Percentiles rank a stretch among this genome's conserved stretches.
Conservation (phyloP, 2,113 vertebrate species). For the Miniopterus natalensis region DNA sequence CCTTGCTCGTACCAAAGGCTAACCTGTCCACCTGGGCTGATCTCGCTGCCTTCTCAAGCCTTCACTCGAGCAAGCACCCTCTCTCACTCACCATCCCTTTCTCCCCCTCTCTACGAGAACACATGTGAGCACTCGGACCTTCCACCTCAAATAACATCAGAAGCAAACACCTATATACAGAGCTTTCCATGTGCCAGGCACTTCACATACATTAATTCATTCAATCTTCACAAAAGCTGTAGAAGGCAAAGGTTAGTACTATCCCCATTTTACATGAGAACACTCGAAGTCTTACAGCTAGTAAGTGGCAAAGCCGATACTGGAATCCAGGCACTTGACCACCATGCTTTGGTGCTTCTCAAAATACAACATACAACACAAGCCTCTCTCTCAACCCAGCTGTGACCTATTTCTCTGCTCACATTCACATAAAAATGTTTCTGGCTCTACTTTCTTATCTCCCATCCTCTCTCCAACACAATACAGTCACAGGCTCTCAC, state of each 20-base stretch:
- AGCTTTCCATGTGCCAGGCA: background rate
- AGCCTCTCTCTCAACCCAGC: background rate
- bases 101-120: background rate
- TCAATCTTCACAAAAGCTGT: background rate
- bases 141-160: background rate
- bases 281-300: background rate
- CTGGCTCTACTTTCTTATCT: background rate
- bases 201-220: no score
- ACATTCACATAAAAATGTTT: background rate
- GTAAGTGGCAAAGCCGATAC: background rate
- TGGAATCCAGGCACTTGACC: background rate
- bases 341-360: background rate
- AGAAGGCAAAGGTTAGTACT: background rate
- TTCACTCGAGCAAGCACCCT: background rate
- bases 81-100: background rate
- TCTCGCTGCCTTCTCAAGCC: background rate
- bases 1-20: background rate
- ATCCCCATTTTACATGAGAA: background rate
- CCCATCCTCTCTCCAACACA: background rate
- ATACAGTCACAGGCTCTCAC: background rate
- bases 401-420: background rate
- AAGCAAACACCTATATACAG: background rate
- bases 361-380: background rate
- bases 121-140: accelerated
- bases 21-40: background rate